A percentile compares a stretch with the other conserved stretches of the same genome.
phyloP scores from a whole-genome alignment of 1,140 invertebrate genomes.

The Artemia franciscana region DNA sequence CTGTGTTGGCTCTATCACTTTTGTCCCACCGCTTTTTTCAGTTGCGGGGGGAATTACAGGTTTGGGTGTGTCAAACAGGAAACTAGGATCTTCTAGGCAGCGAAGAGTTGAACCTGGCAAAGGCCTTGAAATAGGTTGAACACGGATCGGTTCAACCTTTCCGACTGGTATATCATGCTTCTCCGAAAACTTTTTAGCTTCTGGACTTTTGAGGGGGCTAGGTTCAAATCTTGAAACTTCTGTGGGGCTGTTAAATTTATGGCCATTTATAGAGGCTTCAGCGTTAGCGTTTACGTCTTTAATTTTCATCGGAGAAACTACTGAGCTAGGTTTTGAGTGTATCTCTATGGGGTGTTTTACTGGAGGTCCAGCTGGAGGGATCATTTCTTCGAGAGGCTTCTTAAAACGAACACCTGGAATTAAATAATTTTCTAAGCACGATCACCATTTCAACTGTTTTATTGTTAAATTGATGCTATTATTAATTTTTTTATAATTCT shows the following conservation, averaged over 20 bases:
- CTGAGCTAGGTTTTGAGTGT: background rate
- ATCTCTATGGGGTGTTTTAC: background rate
- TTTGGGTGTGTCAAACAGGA: conserved; percentile 21
- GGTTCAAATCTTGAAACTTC: background rate
- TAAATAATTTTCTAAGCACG: too few species aligned
- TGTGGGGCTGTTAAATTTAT: background rate
- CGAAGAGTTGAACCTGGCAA: conserved; percentile 26
- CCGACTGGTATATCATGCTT: background rate
- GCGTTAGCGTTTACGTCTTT: background rate
- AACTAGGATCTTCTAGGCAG: conserved; percentile 28
- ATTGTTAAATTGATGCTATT: too few species aligned
- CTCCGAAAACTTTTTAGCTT: background rate
- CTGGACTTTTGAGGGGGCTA: background rate
- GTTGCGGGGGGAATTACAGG: conserved; percentile 5
- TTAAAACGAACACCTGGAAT: background rate
- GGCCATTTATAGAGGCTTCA: background rate
- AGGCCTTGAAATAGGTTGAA: conserved; percentile 17
- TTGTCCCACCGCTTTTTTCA: background rate
- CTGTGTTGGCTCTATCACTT: conserved; percentile 4
- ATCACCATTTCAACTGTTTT: too few species aligned
- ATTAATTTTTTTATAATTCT: too few species aligned
- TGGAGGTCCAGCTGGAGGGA: background rate
- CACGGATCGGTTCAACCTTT: conserved; percentile 7
- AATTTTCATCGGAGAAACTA: background rate
- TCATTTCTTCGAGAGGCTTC: background rate